A percentile compares a stretch with the other conserved stretches of the same genome.
Conservation (phyloP, 2,797 vertebrate genomes). For the Pampus argenteus region DNA sequence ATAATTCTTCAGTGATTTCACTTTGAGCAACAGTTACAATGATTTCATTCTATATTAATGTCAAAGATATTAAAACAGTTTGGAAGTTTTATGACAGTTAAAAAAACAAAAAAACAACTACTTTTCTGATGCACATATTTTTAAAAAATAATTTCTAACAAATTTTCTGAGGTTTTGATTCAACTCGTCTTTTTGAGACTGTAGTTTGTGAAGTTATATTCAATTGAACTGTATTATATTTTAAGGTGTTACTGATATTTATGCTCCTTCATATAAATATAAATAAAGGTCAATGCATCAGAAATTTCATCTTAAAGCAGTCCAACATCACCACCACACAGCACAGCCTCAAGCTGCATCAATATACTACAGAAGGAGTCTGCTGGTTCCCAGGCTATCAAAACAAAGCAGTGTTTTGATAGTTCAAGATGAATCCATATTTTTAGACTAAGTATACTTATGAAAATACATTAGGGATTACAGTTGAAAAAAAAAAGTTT, state of each 20-base stretch:
- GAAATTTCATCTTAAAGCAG: background rate
- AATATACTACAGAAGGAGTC: background rate
- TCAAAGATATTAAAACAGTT: background rate
- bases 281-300: background rate
- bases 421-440: background rate
- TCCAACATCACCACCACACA: background rate
- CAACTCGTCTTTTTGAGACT: background rate
- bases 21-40: background rate
- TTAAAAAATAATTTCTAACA: background rate
- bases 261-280: background rate
- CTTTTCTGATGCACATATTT: no score
- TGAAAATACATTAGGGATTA: background rate
- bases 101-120: background rate
- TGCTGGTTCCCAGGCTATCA: constrained; percentile 2
- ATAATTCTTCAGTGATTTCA: constrained; percentile 1
- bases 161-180: background rate
- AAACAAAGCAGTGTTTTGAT: constrained; percentile 8
- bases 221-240: background rate
- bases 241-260: constrained; percentile 1
- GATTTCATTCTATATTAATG: background rate
- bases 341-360: background rate
- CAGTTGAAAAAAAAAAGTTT: constrained; percentile 21
- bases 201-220: background rate
- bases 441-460: background rate
- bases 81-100: background rate